Conservation (phyloP, 2,888 invertebrate species). For the Neocrepidodera transversa region DNA sequence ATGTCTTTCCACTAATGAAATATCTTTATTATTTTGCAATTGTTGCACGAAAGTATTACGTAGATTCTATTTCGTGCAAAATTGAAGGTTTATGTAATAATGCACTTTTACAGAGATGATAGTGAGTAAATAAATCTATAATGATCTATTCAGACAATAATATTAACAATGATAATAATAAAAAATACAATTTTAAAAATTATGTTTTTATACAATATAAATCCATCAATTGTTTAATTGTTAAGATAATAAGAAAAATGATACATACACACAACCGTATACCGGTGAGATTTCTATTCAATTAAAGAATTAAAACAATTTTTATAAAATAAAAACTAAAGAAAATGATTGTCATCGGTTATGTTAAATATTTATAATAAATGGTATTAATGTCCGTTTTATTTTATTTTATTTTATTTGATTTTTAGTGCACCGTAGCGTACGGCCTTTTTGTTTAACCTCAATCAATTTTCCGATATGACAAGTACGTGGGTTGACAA, state of each 20-base stretch:
- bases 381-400: slow-evolving; percentile 4
- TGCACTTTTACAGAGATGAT: background rate
- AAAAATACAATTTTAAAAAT: too few relatives aligned
- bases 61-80: background rate
- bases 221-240: too few relatives aligned
- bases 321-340: too few relatives aligned
- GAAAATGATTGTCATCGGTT: too few relatives aligned
- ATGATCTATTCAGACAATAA: too few relatives aligned
- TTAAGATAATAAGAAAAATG: too few relatives aligned
- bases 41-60: background rate
- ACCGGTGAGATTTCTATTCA: too few relatives aligned
- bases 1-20: background rate
- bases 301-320: too few relatives aligned
- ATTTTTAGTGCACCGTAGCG: background rate
- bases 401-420: slow-evolving; percentile 3
- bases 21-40: slow-evolving; percentile 2
- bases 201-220: too few relatives aligned
- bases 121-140: too few relatives aligned
- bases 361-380: background rate
- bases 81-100: background rate
- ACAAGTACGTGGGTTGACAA: slow-evolving; percentile 28
- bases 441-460: slow-evolving; percentile 17
- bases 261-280: too few relatives aligned
- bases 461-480: slow-evolving; percentile 26
- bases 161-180: too few relatives aligned